Percentiles rank a stretch among this genome's conserved stretches.
phyloP scores from a whole-genome alignment of 2,113 vertebrate genomes.

The Pterocles burchelli region DNA sequence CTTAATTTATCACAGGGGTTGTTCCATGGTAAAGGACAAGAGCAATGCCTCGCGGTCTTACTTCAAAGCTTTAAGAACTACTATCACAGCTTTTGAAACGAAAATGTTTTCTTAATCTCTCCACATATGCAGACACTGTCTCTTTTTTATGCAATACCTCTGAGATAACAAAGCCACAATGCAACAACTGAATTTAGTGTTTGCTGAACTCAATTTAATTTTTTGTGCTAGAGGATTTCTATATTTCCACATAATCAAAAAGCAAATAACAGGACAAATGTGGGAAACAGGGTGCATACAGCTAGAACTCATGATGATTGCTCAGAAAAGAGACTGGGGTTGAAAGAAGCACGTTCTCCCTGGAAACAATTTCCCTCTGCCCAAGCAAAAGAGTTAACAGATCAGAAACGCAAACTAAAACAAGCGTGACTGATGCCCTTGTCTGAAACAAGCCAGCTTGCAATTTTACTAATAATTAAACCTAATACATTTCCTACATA shows the following conservation, averaged over 20 bases:
- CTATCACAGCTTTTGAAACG: not conserved
- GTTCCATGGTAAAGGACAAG: not conserved
- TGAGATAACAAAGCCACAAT: not conserved
- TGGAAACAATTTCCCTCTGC: not conserved
- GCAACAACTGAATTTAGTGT: not conserved
- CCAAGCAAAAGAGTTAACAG: not conserved
- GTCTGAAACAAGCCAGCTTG: conserved; percentile 22
- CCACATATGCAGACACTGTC: not conserved
- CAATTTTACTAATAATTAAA: not conserved
- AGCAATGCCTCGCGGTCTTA: not conserved
- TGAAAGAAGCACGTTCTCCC: not conserved
- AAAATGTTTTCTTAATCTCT: not conserved
- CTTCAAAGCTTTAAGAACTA: not conserved
- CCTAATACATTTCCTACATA: not conserved
- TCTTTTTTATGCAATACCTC: not conserved
- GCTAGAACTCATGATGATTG: not conserved
- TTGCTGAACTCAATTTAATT: not conserved
- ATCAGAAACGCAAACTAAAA: conserved; percentile 28
- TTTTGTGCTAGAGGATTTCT: not conserved
- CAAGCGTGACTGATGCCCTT: conserved; percentile 11
- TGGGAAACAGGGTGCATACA: not conserved
- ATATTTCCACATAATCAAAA: not conserved
- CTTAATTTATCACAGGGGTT: not conserved
- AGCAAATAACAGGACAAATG: not conserved
- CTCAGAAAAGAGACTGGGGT: not conserved